These are phyloP conservation scores for Octodon degus DNA, from an alignment of 2,113 vertebrate genomes.

Conservation along the genomic window DNA sequence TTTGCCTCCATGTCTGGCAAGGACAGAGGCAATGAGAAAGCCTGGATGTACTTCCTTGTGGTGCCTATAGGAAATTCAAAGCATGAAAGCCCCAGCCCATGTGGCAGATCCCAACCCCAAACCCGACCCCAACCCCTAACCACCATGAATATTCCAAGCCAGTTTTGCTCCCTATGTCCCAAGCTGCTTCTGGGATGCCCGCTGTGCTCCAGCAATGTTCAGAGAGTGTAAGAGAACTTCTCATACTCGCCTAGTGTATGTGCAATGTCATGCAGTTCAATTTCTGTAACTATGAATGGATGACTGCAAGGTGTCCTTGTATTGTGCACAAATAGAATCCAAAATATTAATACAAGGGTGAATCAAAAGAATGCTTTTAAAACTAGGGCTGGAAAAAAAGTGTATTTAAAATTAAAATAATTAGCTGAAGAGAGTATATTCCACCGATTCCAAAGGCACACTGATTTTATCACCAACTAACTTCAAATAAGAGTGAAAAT, in stretches of 20 bases:
- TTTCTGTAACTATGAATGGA: neutral
- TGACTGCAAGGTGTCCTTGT: neutral
- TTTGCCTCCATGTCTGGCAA: neutral
- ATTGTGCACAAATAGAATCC: neutral
- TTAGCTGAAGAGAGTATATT: neutral
- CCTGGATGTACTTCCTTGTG: neutral
- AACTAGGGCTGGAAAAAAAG: neutral
- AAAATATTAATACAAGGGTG: neutral
- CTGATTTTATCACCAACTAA: neutral
- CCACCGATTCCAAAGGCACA: neutral
- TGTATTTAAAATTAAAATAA: neutral
- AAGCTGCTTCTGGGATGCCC: neutral
- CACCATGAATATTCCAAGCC: neutral
- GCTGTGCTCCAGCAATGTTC: neutral
- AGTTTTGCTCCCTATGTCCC: neutral
- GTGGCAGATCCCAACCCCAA: neutral
- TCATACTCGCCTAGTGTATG: neutral
- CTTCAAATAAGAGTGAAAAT: neutral
- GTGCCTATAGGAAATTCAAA: neutral
- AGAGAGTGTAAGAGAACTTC: neutral
- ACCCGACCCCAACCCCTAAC: accelerated
- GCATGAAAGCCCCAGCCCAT: neutral
- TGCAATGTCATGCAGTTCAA: neutral
- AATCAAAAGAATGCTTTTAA: neutral
- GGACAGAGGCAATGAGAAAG: neutral